Conservation (phyloP, 2,797 vertebrate genomes). For the Valencia hispanica region DNA sequence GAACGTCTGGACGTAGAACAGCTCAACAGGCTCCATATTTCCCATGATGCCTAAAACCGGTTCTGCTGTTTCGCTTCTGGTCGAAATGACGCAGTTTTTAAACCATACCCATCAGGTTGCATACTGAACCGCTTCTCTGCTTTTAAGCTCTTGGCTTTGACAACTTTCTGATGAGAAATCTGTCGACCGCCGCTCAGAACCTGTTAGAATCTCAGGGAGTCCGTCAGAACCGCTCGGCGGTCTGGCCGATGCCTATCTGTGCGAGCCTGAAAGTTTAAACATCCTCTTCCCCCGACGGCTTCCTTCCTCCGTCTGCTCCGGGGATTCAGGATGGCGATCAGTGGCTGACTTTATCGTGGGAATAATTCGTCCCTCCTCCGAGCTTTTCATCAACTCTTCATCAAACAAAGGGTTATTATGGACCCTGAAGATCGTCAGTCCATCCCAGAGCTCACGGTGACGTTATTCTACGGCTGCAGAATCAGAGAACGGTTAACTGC, state of each 20-base stretch:
- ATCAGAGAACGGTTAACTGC: constrained; percentile 23
- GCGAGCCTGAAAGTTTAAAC: constrained; percentile 60
- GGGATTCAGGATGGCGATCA: constrained; percentile 15
- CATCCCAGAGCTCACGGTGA: too few species aligned
- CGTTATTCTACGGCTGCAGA: background rate
- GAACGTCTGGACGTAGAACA: too few species aligned
- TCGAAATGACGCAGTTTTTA: too few species aligned
- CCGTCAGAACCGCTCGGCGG: constrained; percentile 21
- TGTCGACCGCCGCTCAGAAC: too few species aligned
- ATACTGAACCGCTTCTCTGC: too few species aligned
- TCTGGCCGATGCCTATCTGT: constrained; percentile 73
- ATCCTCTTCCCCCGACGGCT: constrained; percentile 66
- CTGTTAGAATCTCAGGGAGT: constrained; percentile 1
- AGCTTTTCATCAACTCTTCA: constrained; percentile 27
- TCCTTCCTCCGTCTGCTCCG: constrained; percentile 71
- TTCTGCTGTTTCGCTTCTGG: too few species aligned
- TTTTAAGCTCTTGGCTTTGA: background rate
- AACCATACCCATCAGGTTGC: too few species aligned
- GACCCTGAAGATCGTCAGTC: constrained; percentile 57
- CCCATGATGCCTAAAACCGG: too few species aligned
- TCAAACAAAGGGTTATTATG: constrained; percentile 41
- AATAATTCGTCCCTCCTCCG: constrained; percentile 34
- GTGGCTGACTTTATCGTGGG: constrained; percentile 39
- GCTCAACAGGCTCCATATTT: too few species aligned
- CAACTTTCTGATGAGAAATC: background rate